Evolutionary conservation across 2,888 invertebrate species (phyloP), one percentile per base, ranked within the genome.

Genomic region (Sphaerophoria rueppellii): DNA sequence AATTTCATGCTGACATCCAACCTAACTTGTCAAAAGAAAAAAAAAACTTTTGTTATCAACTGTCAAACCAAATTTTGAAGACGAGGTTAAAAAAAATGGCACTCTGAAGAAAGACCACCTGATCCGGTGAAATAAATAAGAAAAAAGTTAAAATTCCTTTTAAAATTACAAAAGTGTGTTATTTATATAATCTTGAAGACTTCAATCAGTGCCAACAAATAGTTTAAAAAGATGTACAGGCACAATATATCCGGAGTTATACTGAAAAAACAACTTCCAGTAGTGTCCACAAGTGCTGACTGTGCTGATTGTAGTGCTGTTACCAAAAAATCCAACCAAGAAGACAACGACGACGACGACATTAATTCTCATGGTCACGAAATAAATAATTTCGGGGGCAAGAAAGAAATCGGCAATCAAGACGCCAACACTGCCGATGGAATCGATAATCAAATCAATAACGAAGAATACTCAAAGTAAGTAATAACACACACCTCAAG

Each of bases 61-160:
- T 85, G 85, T 85, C 85, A 85, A 75, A 69, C 71, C 9, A 48
- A 50, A 32, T 55, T 60, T 76, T 63, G 65, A 80, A 81, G 80
- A 80, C 78, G 77, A 77, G 78, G 77, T 77, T 78, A 63, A 74
- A 80, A 81, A 40, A 65, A 74, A 85, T 81, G 81, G 80, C 46
- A 50, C 80, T 73, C 16, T 50, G 35, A 37, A 65, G 85, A 75
- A 81, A 67, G 81, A 81, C 77, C 87, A 87, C 87, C 85, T 87
- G 87, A 87, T 87, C 75, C 71, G 85, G 77, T 83, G 46, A 78
- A 63, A 58, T 69, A 72, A 78, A 46, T 32, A 37, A 24, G 16
- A 60, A 48, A 70, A 76, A 37, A 69, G 12, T 9, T 32, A 35
- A 43, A 9, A 46, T 46, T 46, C 2, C 24, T 24, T 43, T 43